phyloP scores from a whole-genome alignment of 2,888 invertebrate species.

The Corbicula japonica region DNA sequence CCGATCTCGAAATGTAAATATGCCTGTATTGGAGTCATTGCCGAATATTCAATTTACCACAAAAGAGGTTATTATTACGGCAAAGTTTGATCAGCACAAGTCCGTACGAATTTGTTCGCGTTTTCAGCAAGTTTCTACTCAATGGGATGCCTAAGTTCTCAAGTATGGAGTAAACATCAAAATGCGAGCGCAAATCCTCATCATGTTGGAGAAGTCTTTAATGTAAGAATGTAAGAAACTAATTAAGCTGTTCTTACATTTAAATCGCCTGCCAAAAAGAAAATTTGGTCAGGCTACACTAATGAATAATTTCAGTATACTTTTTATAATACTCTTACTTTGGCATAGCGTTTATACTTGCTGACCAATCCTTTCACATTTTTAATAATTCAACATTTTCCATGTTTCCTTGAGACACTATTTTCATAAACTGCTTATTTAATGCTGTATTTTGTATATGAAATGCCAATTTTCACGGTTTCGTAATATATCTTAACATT shows the following conservation, averaged over 20 bases:
- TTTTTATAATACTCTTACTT: too few species aligned
- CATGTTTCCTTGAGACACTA: too few species aligned
- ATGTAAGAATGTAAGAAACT: not conserved
- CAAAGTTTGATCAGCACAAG: conserved; percentile 10
- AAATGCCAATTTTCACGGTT: too few species aligned
- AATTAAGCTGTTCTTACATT: conserved; percentile 7
- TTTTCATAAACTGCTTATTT: too few species aligned
- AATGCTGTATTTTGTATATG: too few species aligned
- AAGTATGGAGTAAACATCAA: not conserved
- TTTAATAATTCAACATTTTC: too few species aligned
- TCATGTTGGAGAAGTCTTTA: conserved; percentile 2
- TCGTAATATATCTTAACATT: too few species aligned
- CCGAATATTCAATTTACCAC: conserved; percentile 8
- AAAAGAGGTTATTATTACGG: conserved; percentile 18
- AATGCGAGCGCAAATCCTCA: not conserved
- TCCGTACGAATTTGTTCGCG: conserved; percentile 8
- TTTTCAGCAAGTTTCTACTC: not conserved
- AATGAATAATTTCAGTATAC: conserved; percentile 19
- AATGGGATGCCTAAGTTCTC: not conserved
- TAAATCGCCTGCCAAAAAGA: conserved; percentile 17
- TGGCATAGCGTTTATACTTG: too few species aligned
- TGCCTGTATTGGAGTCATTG: not conserved
- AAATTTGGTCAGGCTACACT: not conserved
- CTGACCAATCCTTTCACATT: too few species aligned
- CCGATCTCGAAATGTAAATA: conserved; percentile 11